Conservation (phyloP, 2,797 vertebrate genomes). For the Arrhamphus sclerolepis region DNA sequence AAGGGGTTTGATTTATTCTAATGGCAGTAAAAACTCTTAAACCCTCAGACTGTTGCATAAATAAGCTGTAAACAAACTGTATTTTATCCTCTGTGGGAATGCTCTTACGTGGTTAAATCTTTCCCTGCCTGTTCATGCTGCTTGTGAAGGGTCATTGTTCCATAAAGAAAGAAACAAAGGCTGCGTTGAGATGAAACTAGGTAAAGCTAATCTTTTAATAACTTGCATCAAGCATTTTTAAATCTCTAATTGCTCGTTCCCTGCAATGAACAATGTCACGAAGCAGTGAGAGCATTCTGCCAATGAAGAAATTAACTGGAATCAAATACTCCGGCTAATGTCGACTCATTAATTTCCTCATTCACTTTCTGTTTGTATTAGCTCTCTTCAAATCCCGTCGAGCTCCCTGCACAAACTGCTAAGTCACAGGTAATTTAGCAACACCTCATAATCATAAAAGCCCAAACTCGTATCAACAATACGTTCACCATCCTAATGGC, state of each 20-base stretch:
- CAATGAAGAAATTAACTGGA: constrained; percentile 47
- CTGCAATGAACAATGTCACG: constrained; percentile 43
- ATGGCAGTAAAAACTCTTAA: background rate
- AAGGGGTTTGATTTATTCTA: background rate
- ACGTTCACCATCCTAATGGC: constrained; percentile 7
- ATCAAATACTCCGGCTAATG: constrained; percentile 39
- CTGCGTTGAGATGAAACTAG: constrained; percentile 71
- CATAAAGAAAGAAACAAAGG: constrained; percentile 71
- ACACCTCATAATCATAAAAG: background rate
- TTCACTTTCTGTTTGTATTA: constrained; percentile 35
- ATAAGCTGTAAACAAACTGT: constrained; percentile 24
- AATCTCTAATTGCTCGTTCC: constrained; percentile 58
- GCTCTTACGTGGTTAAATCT: constrained; percentile 52
- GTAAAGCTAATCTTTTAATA: constrained; percentile 83
- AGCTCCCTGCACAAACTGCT: constrained; percentile 38
- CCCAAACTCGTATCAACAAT: constrained; percentile 1
- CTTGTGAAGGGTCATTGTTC: constrained; percentile 70
- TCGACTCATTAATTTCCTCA: constrained; percentile 29
- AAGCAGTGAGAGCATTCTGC: constrained; percentile 51
- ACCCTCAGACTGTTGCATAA: constrained; percentile 8
- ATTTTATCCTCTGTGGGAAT: constrained; percentile 38
- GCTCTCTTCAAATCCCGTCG: constrained; percentile 30
- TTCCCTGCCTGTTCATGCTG: constrained; percentile 14
- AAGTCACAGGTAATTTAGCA: constrained; percentile 49
- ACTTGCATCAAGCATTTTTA: constrained; percentile 72